These are phyloP conservation scores for Protonemura montana DNA, from an alignment of 2,888 invertebrate species.

Conservation along the genomic window DNA sequence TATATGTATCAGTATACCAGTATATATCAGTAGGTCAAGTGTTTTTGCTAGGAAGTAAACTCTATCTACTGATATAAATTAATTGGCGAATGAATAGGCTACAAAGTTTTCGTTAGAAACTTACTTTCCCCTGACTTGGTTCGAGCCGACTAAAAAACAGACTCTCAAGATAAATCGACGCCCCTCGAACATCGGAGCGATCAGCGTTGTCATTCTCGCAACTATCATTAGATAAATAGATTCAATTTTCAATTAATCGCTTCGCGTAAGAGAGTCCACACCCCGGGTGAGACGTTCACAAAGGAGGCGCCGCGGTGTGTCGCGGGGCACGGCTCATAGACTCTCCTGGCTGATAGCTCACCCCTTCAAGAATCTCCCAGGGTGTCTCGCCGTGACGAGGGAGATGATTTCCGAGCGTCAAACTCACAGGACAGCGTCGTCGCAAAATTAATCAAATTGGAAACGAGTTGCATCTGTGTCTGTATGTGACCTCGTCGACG, in stretches of 20 bases:
- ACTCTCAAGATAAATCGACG: neutral
- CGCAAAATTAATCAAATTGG: conserved; percentile 28
- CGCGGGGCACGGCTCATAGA: neutral
- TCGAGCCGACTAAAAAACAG: neutral
- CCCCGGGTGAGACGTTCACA: neutral
- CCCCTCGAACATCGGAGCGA: neutral
- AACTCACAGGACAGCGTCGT: neutral
- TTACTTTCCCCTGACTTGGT: neutral
- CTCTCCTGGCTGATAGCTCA: neutral
- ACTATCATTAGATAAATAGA: neutral
- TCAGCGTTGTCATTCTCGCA: neutral
- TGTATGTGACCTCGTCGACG: neutral
- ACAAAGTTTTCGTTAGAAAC: neutral
- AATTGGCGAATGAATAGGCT: neutral
- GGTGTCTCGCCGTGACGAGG: neutral
- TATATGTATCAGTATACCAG: neutral
- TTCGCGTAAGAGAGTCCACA: neutral
- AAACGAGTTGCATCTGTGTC: conserved; percentile 18
- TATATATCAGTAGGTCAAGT: neutral
- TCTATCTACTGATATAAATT: neutral
- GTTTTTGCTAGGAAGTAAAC: neutral
- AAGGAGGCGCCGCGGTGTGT: neutral
- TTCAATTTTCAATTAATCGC: neutral
- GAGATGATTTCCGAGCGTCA: neutral
- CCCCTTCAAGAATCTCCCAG: neutral